These are phyloP conservation scores for Habropoda laboriosa DNA, from an alignment of 1,140 invertebrate genomes.

Conservation along the genomic window DNA sequence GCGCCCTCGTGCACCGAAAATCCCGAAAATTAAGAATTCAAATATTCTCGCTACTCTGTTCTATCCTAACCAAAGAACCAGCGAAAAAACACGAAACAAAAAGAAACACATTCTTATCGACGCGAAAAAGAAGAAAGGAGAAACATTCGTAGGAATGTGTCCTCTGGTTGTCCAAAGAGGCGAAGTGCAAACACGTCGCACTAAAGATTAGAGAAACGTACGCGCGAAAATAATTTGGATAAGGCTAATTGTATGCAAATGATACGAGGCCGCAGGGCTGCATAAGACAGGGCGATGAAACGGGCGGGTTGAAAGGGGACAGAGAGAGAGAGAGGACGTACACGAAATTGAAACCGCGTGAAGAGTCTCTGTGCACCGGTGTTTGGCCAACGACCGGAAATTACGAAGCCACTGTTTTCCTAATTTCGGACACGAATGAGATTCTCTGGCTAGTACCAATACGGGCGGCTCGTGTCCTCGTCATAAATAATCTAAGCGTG, in stretches of 20 bases:
- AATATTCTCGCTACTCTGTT: no score
- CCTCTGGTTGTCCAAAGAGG: no score
- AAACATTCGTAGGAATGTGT: background rate
- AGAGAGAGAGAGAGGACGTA: no score
- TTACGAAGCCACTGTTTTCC: conserved; percentile 41
- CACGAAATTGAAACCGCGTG: conserved; percentile 38
- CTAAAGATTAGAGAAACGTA: conserved; percentile 1
- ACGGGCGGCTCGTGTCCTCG: background rate
- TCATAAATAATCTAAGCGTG: conserved; percentile 16
- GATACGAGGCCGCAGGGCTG: background rate
- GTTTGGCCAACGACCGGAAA: conserved; percentile 47
- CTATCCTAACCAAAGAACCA: no score
- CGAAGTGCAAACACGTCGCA: background rate
- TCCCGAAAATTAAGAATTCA: no score
- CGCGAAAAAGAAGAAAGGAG: no score
- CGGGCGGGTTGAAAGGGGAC: no score
- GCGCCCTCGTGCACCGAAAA: no score
- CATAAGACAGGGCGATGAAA: conserved; percentile 4
- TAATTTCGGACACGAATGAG: conserved; percentile 47
- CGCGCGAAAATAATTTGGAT: conserved; percentile 33
- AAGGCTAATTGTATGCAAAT: conserved; percentile 41
- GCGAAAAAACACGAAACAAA: no score
- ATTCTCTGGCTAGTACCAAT: conserved; percentile 1
- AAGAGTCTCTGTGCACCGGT: conserved; percentile 6
- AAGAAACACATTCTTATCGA: no score